A percentile compares a stretch with the other conserved stretches of the same genome.
These are phyloP conservation scores for Blastobasis adustella DNA, from an alignment of 2,888 invertebrate genomes.

Conservation along the genomic window DNA sequence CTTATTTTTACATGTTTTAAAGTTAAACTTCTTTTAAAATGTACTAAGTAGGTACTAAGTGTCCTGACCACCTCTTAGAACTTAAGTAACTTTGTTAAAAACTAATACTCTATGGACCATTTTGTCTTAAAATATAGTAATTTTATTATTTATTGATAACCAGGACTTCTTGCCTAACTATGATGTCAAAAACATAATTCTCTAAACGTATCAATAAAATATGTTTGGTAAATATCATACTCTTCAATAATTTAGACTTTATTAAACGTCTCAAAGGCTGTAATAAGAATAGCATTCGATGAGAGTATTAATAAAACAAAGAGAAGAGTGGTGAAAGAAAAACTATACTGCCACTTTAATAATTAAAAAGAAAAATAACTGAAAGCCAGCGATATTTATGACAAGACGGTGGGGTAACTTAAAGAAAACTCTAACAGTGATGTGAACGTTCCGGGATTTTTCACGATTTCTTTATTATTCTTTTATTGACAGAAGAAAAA, in stretches of 20 bases:
- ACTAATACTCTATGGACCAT: too few species aligned
- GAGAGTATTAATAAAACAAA: neutral
- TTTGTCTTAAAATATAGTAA: too few species aligned
- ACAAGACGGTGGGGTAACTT: neutral
- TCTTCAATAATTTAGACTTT: neutral
- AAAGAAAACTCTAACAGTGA: too few species aligned
- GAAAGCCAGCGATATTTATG: neutral
- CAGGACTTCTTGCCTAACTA: constrained; percentile 18
- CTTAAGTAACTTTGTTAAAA: too few species aligned
- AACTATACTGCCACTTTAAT: neutral
- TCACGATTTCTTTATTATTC: too few species aligned
- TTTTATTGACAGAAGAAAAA: too few species aligned
- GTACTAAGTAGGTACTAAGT: too few species aligned
- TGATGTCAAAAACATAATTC: neutral
- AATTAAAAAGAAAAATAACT: neutral
- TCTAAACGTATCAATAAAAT: neutral
- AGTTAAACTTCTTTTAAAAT: too few species aligned
- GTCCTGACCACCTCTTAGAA: too few species aligned
- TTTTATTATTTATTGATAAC: neutral
- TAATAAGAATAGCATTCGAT: neutral
- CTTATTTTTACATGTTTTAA: too few species aligned
- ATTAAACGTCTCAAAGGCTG: neutral
- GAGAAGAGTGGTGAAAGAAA: too few species aligned
- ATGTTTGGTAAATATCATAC: neutral
- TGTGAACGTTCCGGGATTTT: too few species aligned